These are phyloP conservation scores for Paracentrotus lividus DNA, from an alignment of 53 echinoderm and acorn worm genomes.

Conservation along the genomic window DNA sequence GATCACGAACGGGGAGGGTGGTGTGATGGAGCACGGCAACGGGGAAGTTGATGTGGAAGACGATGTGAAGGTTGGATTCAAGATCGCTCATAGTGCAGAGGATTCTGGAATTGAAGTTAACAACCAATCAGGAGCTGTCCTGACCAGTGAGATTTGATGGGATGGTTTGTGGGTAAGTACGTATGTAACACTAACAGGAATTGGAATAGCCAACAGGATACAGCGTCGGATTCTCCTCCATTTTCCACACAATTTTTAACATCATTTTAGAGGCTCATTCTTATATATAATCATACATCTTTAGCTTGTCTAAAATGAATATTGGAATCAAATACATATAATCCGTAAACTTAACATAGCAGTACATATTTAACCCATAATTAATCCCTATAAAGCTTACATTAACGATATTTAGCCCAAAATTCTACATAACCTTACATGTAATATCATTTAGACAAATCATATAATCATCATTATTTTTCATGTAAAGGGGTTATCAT, in stretches of 20 bases:
- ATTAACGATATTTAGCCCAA: too few species aligned
- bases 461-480: too few species aligned
- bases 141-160: conserved; percentile 66
- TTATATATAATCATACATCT: too few species aligned
- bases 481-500: too few species aligned
- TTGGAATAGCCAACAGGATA: too few species aligned
- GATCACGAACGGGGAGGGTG: conserved; percentile 61
- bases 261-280: background rate
- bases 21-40: conserved; percentile 19
- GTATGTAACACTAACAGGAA: background rate
- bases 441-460: too few species aligned
- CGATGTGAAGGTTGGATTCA: conserved; percentile 55
- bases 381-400: too few species aligned
- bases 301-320: too few species aligned
- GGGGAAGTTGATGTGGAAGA: conserved; percentile 6
- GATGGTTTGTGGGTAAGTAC: conserved; percentile 34
- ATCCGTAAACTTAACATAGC: too few species aligned
- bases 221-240: background rate
- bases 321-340: too few species aligned
- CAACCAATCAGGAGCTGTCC: conserved; percentile 54
- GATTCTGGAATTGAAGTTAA: conserved; percentile 61
- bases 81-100: conserved; percentile 37
- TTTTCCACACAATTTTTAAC: background rate
- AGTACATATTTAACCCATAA: too few species aligned
- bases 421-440: too few species aligned